Evolutionary conservation across 2,797 vertebrate genomes (phyloP).

Genomic region (Gymnopithys bicolor): DNA sequence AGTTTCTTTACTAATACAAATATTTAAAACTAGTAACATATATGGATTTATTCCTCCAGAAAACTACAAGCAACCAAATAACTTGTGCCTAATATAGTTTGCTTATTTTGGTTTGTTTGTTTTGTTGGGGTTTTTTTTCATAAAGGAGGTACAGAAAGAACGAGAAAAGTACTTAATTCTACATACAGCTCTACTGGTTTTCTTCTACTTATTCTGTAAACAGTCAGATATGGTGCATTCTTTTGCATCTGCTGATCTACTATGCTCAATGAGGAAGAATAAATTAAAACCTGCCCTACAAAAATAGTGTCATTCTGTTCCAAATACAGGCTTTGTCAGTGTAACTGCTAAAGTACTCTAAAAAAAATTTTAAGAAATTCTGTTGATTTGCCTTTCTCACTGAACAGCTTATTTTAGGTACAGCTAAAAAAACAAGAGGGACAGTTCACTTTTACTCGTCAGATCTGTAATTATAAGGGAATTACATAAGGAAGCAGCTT

Average conservation of each 20-base stretch:
- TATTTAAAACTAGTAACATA: not conserved
- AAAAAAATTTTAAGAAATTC: not conserved
- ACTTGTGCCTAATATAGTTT: not conserved
- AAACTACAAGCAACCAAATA: not conserved
- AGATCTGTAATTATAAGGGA: fast-evolving
- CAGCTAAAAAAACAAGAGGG: not conserved
- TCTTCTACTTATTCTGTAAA: not conserved
- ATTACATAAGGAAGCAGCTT: not conserved
- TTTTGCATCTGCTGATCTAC: not conserved
- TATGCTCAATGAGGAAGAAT: not conserved
- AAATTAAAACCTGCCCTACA: not conserved
- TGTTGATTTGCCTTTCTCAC: not conserved
- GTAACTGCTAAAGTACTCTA: not conserved
- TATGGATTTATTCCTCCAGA: not conserved
- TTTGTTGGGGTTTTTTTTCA: fast-evolving
- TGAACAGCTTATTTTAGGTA: not conserved
- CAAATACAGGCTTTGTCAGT: not conserved
- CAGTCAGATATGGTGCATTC: not conserved
- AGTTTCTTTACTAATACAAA: not conserved
- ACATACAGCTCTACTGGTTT: not conserved
- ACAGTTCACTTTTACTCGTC: not conserved
- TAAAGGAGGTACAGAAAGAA: not conserved
- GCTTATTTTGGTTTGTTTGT: not conserved
- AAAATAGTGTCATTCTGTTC: not conserved
- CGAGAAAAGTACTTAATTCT: not conserved